A percentile compares a stretch with the other conserved stretches of the same genome.
Conservation (phyloP, 2,888 invertebrate genomes). For the Lepeophtheirus nordmannii region DNA sequence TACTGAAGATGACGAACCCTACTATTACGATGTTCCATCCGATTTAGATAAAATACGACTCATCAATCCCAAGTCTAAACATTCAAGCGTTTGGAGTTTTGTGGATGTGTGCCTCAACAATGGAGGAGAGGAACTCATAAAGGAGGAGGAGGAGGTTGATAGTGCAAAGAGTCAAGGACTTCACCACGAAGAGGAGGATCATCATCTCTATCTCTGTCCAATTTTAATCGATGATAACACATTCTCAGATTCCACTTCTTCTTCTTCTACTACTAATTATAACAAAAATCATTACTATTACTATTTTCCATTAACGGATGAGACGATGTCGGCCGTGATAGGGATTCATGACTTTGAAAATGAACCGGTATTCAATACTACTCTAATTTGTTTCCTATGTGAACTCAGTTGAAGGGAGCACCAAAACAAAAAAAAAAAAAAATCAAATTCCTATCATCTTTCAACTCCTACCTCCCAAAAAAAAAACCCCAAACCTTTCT, state of each 20-base stretch:
- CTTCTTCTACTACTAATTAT: not conserved
- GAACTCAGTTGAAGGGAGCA: not conserved
- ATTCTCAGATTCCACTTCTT: not conserved
- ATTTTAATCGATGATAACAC: not conserved
- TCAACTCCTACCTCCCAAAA: too few relatives aligned
- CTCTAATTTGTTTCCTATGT: not conserved
- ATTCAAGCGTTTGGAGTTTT: not conserved
- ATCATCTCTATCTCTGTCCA: not conserved
- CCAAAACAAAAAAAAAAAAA: too few relatives aligned
- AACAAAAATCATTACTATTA: not conserved
- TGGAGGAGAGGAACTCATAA: not conserved
- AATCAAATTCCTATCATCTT: too few relatives aligned
- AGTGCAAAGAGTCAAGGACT: too few relatives aligned
- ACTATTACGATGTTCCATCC: not conserved
- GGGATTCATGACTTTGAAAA: constrained; percentile 6
- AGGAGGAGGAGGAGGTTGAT: not conserved
- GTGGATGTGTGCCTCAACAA: not conserved
- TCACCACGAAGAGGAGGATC: not conserved
- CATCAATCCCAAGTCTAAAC: constrained; percentile 1
- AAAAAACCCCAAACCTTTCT: too few relatives aligned
- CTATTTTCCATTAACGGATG: not conserved
- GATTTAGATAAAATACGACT: not conserved
- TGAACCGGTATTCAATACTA: not conserved
- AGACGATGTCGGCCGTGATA: constrained; percentile 4
- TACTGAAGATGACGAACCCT: not conserved